Evolutionary conservation across 2,797 vertebrate species (phyloP).

Genomic region (Pseudopleuronectes americanus): DNA sequence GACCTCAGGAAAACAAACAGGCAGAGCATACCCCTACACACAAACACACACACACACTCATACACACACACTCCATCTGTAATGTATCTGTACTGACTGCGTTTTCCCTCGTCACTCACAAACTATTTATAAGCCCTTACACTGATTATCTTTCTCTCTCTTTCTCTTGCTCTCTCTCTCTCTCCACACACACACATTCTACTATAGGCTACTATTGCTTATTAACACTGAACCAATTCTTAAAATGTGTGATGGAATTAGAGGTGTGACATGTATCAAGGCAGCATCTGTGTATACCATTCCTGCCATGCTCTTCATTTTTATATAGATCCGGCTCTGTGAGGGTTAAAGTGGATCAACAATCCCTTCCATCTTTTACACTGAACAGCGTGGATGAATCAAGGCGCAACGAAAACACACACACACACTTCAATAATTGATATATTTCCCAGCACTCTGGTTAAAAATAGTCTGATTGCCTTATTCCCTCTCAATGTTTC

Average conservation of each 20-base stretch:
- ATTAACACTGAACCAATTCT: too few species aligned
- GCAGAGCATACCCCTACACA: background rate
- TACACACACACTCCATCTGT: background rate
- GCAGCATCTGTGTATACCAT: too few species aligned
- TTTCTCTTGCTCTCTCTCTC: too few species aligned
- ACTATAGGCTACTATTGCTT: too few species aligned
- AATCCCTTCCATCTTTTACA: background rate
- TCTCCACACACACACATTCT: too few species aligned
- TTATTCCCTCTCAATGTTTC: slow-evolving; percentile 32
- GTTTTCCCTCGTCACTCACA: too few species aligned
- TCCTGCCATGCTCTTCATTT: too few species aligned
- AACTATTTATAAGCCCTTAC: too few species aligned
- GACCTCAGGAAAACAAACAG: slow-evolving; percentile 39
- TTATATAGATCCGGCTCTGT: too few species aligned
- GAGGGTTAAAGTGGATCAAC: background rate
- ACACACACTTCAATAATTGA: slow-evolving; percentile 72
- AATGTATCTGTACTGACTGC: too few species aligned
- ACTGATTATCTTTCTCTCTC: too few species aligned
- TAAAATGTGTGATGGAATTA: background rate
- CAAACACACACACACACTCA: too few species aligned
- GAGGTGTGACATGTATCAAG: background rate
- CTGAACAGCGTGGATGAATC: background rate
- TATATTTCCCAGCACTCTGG: slow-evolving; percentile 62
- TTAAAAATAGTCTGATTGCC: slow-evolving; percentile 71
- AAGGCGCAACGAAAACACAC: background rate